Conservation (phyloP, 2,113 vertebrate species). For the Hyla sarda region DNA sequence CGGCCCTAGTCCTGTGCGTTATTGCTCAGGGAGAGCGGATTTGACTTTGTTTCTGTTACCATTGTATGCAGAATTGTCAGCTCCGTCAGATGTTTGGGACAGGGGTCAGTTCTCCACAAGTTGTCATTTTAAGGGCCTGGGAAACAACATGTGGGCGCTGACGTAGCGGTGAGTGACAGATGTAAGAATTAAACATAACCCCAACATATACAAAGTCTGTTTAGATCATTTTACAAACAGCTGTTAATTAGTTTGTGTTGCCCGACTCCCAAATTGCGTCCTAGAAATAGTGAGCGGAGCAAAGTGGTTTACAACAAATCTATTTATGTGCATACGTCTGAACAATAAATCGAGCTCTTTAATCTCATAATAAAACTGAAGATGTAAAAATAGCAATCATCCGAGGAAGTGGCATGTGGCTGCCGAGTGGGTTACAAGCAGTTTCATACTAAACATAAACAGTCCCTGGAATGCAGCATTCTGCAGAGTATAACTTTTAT, state of each 20-base stretch:
- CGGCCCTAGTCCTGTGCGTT: no score
- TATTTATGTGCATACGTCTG: constrained; percentile 19
- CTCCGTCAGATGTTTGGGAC: constrained; percentile 39
- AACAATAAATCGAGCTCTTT: constrained; percentile 15
- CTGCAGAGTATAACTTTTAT: neutral
- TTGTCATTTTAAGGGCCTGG: constrained; percentile 48
- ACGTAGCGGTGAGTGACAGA: constrained; percentile 3
- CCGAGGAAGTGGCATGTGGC: constrained; percentile 31
- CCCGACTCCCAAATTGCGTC: neutral
- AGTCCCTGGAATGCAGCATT: neutral
- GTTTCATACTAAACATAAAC: constrained; percentile 19
- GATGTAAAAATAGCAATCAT: constrained; percentile 38
- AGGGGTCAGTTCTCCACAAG: constrained; percentile 15
- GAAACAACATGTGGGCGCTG: constrained; percentile 8
- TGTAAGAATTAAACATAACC: neutral
- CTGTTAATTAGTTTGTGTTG: constrained; percentile 35
- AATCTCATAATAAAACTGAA: constrained; percentile 37
- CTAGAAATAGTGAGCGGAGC: constrained; percentile 13
- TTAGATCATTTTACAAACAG: constrained; percentile 31
- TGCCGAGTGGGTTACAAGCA: neutral
- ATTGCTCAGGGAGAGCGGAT: neutral
- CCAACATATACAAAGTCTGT: neutral
- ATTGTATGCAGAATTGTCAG: neutral
- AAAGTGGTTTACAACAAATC: neutral
- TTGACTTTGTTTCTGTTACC: constrained; percentile 3